These are phyloP conservation scores for Hiodon alosoides DNA, from an alignment of 2,113 vertebrate genomes.

Conservation along the genomic window DNA sequence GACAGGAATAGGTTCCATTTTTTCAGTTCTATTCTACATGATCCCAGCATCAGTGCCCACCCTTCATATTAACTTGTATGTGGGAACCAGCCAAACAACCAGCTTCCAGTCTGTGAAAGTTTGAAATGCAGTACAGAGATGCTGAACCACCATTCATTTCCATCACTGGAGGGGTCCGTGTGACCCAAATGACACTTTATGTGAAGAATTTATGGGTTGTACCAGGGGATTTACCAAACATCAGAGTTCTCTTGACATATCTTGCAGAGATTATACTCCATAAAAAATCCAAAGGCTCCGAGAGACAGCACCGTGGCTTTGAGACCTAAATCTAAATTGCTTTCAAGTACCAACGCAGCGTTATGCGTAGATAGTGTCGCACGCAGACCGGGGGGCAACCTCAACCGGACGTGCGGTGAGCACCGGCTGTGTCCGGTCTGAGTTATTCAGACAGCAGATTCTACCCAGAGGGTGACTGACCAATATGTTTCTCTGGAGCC, in stretches of 20 bases:
- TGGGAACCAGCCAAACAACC: no score
- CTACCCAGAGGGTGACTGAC: no score
- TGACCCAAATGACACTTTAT: not conserved
- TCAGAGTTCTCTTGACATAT: not conserved
- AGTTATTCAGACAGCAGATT: no score
- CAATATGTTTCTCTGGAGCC: no score
- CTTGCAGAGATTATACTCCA: not conserved
- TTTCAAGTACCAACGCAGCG: constrained; percentile 1
- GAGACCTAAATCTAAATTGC: constrained; percentile 9
- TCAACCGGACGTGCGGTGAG: no score
- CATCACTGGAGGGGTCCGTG: not conserved
- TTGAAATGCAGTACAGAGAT: not conserved
- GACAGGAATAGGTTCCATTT: no score
- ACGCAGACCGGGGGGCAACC: no score
- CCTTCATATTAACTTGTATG: no score
- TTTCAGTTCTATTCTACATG: no score
- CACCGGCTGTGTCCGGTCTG: no score
- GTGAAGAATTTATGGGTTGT: not conserved
- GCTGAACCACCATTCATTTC: not conserved
- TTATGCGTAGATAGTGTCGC: not conserved
- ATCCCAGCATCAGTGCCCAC: no score
- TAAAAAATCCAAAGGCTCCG: constrained; percentile 9
- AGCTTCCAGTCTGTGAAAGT: no score
- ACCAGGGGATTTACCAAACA: not conserved
- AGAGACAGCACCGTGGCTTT: not conserved